Base-by-base conservation (phyloP, 2,888 invertebrate species). In the Microchrysa polita region DNA sequence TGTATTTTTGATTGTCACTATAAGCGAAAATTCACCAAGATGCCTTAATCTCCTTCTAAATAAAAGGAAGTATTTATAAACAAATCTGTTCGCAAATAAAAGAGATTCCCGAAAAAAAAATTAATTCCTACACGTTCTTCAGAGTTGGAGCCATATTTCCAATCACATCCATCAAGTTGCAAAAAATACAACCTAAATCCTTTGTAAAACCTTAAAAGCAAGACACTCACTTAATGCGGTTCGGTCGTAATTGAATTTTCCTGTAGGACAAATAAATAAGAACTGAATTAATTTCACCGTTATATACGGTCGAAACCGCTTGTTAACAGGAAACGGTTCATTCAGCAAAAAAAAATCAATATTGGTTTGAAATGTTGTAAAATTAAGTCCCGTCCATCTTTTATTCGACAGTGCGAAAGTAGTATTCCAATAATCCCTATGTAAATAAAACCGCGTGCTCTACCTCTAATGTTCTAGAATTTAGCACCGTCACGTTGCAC, bases 211-310 rank as follows among this genome's bases (percentile, higher is more conserved):
- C 48, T 48, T 48, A 23, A 59, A 55, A 59, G 59, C 20, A 59
- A 23, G 59, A 59, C 59, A 59, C 20, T 23, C 23, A 22, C 59
- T 59, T n/a, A n/a, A n/a, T n/a, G n/a, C n/a, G n/a, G n/a, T 59
- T n/a, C 23, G 7, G 12, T 59, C 10, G 20, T 14, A 23, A 59
- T 59, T 23, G 59, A 16, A 12, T 59, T n/a, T n/a, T 22, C 22
- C 22, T 22, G 59, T 20, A 2, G 59, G 27, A 23, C 1, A 48
- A 48, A 48, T 48, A n/a, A n/a, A 48, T 48, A 48, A 10, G 48
- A 48, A n/a, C 7, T 34, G 27, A 5, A 34, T 34, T 2, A 34
- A 34, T 34, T 34, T 34, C 27, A 7, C 7, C 27, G 2, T 34
- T 34, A 5, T 34, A 34, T n/a, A n/a, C n/a, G n/a, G 27, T 34